Percentiles rank a stretch among this genome's conserved stretches.
Conservation (phyloP, 2,113 vertebrate species). For the Ploceus nigricollis region DNA sequence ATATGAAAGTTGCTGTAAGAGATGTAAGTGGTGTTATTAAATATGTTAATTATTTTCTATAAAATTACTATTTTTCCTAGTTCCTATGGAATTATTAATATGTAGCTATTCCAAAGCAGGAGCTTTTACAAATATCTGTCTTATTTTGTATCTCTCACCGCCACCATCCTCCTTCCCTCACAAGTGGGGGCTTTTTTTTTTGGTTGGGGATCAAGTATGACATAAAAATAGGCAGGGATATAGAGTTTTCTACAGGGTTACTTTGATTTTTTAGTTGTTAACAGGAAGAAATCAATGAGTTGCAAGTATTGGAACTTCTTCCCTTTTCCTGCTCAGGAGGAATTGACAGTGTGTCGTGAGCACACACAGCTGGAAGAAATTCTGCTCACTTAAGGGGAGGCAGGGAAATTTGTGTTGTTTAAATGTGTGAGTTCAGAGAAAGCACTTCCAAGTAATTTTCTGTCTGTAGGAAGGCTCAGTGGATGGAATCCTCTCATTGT, state of each 20-base stretch:
- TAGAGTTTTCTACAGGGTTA: background rate
- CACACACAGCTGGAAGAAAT: background rate
- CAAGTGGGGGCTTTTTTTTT: background rate
- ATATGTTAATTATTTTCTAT: background rate
- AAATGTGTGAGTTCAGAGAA: background rate
- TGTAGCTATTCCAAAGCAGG: background rate
- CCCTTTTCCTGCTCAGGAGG: background rate
- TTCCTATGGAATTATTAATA: background rate
- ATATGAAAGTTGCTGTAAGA: background rate
- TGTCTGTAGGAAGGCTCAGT: background rate
- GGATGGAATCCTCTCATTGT: background rate
- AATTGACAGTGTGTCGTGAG: background rate
- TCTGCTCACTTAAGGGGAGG: background rate
- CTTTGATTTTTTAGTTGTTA: background rate
- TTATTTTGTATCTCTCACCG: background rate
- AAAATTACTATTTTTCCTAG: background rate
- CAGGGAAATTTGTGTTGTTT: fast-evolving
- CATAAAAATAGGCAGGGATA: background rate
- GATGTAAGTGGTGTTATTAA: background rate
- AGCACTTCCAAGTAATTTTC: background rate
- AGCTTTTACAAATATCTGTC: background rate
- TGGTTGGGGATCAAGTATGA: background rate
- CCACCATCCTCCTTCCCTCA: fast-evolving
- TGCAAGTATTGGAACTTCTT: background rate
- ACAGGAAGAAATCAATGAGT: background rate